These are phyloP conservation scores for Horisme vitalbata DNA, from an alignment of 2,888 invertebrate genomes.

Conservation along the genomic window DNA sequence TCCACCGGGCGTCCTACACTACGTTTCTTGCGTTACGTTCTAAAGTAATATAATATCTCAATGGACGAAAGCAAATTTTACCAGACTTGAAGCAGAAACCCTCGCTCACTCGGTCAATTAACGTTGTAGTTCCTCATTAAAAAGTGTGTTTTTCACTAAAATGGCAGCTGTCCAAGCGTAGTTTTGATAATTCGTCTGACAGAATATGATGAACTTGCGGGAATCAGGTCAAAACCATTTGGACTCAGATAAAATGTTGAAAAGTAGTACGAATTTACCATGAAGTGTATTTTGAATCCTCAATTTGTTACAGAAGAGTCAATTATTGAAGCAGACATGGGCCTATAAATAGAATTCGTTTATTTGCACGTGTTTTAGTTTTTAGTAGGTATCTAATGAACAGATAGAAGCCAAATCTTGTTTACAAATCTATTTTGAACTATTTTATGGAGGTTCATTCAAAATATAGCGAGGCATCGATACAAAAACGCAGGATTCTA, in stretches of 20 bases:
- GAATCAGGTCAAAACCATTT: constrained; percentile 26
- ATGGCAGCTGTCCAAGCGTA: constrained; percentile 20
- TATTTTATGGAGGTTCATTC: constrained; percentile 6
- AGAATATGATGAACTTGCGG: constrained; percentile 5
- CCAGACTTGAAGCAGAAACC: too few relatives aligned
- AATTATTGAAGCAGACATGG: constrained; percentile 1
- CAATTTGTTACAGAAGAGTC: not conserved
- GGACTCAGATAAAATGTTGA: constrained; percentile 13
- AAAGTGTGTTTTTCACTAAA: constrained; percentile 1
- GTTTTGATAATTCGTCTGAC: constrained; percentile 8
- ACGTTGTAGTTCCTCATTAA: not conserved
- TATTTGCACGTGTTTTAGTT: constrained; percentile 5
- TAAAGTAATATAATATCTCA: too few relatives aligned
- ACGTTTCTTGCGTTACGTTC: too few relatives aligned
- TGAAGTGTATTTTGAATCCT: constrained; percentile 5
- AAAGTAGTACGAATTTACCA: constrained; percentile 16
- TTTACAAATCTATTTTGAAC: constrained; percentile 17
- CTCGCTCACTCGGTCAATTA: too few relatives aligned
- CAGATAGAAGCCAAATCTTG: constrained; percentile 9
- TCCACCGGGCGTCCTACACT: too few relatives aligned
- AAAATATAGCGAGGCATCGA: too few relatives aligned
- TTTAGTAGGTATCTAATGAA: constrained; percentile 5
- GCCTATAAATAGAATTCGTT: not conserved
- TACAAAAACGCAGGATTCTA: too few relatives aligned
- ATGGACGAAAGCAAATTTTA: too few relatives aligned